Evolutionary conservation across 2,797 vertebrate genomes (phyloP).

Genomic region (Rhinichthys osculus): DNA sequence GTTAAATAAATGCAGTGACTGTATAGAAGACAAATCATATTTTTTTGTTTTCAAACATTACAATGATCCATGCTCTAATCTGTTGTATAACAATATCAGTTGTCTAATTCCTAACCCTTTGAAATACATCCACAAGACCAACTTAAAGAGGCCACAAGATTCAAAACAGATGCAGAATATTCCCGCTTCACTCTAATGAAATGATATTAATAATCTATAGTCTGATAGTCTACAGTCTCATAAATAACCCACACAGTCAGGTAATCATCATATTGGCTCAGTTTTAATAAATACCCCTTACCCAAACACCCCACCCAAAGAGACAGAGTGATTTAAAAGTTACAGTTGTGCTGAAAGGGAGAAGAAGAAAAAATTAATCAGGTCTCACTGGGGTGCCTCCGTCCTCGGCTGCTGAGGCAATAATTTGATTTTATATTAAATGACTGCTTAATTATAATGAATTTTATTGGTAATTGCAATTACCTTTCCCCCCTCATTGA

Average conservation of each 20-base stretch:
- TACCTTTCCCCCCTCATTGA: constrained; percentile 54
- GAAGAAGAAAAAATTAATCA: constrained; percentile 77
- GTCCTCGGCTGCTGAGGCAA: constrained; percentile 73
- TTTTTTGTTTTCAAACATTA: not conserved
- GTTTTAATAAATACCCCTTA: constrained; percentile 76
- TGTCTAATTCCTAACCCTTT: not conserved
- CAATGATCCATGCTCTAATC: not conserved
- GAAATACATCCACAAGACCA: not conserved
- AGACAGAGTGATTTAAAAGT: constrained; percentile 67
- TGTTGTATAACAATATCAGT: not conserved
- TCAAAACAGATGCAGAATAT: not conserved
- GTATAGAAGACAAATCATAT: not conserved
- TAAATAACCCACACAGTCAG: constrained; percentile 49
- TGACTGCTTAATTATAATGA: constrained; percentile 85
- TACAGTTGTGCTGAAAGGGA: constrained; percentile 71
- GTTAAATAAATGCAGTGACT: not conserved
- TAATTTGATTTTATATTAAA: constrained; percentile 84
- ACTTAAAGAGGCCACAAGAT: not conserved
- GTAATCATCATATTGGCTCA: constrained; percentile 77
- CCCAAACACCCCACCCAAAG: constrained; percentile 57
- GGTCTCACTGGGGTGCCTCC: constrained; percentile 72
- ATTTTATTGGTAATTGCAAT: constrained; percentile 84
- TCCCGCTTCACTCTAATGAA: constrained; percentile 41
- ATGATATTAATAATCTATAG: constrained; percentile 59
- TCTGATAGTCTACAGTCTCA: constrained; percentile 42